Evolutionary conservation across 2,797 vertebrate species (phyloP), one percentile per base, ranked within the genome.

Genomic region (Lepus townsendii): DNA sequence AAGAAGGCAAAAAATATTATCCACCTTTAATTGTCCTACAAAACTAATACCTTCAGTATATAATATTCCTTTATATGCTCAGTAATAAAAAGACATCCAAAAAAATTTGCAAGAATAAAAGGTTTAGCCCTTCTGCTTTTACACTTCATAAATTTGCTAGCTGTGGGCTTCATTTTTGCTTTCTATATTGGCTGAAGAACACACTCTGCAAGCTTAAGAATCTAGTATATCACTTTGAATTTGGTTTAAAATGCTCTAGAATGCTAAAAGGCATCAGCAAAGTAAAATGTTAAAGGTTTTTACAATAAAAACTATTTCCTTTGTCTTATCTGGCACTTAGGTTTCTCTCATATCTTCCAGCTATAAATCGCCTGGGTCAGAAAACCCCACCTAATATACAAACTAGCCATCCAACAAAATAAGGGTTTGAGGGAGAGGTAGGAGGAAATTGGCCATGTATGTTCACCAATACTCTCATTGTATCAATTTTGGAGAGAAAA

Each of bases 241-340:
- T 89, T 62, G 13, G 73, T 68, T 88, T 30, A 76, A 76, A 77
- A 83, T 80, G 87, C 30, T 90, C 38, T 14, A 75, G 73, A 86
- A 90, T 35, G 20, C 42, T 14, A 54, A 57, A 57, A 54, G 32
- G 26, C 20, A 89, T n/a, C 19, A 60, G 32, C 54, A 77, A 76
- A 57, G 54, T 57, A 83, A 87, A 91, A 87, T 91, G 71, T 35
- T 87, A 57, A 50, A 85, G 14, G 7, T 57, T 78, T 90, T 60
- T 87, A 87, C 19, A 57, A 71, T 71, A 63, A 72, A 83, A 87
- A 50, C 30, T 32, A 54, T 35, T 85, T 52, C 75, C 71, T 76
- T 82, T 83, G 77, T 79, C 38, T 38, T n/a, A 35, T 50, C 47
- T 91, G 47, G 27, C 26, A 20, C 57, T 68, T 69, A 57, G 54